Percentiles rank a stretch among this genome's conserved stretches.
Conservation (phyloP, 2,113 vertebrate species). For the Tretioscincus oriximinensis region DNA sequence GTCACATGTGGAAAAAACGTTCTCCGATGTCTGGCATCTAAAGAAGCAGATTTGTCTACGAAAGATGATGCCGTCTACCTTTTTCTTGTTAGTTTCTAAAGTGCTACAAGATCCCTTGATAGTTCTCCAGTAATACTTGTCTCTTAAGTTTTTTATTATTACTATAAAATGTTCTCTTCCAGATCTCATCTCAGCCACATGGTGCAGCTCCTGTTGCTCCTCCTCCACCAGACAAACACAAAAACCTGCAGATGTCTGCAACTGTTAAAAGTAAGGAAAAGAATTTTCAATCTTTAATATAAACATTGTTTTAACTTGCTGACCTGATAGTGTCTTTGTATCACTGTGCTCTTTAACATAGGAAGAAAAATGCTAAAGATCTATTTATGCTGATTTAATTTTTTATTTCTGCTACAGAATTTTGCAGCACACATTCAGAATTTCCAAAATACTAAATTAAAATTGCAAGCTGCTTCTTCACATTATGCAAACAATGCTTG, state of each 20-base stretch:
- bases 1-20: background rate
- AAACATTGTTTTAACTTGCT: background rate
- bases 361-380: background rate
- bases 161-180: conserved; percentile 48
- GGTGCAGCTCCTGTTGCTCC: conserved; percentile 86
- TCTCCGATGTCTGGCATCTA: conserved; percentile 3
- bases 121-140: background rate
- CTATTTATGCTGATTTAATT: background rate
- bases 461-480: background rate
- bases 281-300: background rate
- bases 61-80: too few relatives aligned
- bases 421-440: background rate
- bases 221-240: conserved; percentile 88
- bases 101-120: too few relatives aligned
- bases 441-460: background rate
- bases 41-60: too few relatives aligned
- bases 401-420: background rate
- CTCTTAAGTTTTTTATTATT: conserved; percentile 48
- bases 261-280: conserved; percentile 71
- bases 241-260: conserved; percentile 67
- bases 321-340: rapidly evolving
- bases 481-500: too few relatives aligned
- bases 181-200: conserved; percentile 87
- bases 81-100: too few relatives aligned
- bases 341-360: background rate